Conservation (phyloP, 2,113 vertebrate species). For the Myocastor coypus region DNA sequence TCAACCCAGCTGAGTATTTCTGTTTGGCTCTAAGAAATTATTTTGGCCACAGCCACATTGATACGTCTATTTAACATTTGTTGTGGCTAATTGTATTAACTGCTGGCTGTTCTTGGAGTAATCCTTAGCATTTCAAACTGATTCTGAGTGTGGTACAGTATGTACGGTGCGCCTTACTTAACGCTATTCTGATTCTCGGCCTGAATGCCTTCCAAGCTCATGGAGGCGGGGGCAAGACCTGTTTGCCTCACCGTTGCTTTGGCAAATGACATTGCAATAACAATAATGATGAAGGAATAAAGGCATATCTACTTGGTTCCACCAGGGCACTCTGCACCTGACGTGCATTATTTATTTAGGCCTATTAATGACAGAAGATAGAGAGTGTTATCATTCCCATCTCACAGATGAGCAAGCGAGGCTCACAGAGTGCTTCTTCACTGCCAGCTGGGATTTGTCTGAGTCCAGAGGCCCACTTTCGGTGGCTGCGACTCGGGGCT, state of each 20-base stretch:
- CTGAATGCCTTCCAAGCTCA: not conserved
- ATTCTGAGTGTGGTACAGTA: not conserved
- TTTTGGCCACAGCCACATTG: not conserved
- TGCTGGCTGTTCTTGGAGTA: not conserved
- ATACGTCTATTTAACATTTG: not conserved
- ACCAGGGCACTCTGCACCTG: not conserved
- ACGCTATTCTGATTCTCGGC: not conserved
- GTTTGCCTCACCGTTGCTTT: not conserved
- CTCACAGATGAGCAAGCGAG: not conserved
- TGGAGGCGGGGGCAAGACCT: not conserved
- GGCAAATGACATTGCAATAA: not conserved
- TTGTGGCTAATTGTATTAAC: not conserved
- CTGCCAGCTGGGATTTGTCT: not conserved
- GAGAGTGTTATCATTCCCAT: not conserved
- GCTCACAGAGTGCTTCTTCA: not conserved
- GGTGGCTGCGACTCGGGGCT: not conserved
- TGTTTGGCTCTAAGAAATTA: not conserved
- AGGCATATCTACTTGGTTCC: not conserved
- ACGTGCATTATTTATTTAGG: accelerated
- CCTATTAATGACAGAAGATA: not conserved
- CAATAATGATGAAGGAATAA: not conserved
- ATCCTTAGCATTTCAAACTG: not conserved
- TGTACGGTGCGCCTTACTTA: not conserved
- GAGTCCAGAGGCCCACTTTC: not conserved
- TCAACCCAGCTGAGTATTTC: not conserved